A percentile compares a stretch with the other conserved stretches of the same genome.
Evolutionary conservation across 35 echinoderm and acorn worm species (phyloP).

Genomic region (Diadema setosum): DNA sequence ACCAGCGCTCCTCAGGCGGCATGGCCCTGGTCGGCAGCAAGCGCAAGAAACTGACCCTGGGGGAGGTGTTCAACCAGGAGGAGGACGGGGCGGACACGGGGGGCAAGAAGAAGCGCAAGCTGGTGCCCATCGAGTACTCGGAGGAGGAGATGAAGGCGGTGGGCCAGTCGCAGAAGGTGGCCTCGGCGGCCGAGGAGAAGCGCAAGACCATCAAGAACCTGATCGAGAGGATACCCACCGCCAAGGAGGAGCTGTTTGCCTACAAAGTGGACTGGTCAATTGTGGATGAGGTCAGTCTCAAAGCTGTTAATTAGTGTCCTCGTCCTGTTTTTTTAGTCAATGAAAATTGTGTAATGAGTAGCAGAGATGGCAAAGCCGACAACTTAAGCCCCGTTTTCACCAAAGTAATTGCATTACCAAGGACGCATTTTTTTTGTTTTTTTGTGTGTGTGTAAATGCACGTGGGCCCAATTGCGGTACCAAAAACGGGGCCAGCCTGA

Average conservation of each 20-base stretch:
- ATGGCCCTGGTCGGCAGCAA: constrained; percentile 21
- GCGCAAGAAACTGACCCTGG: constrained; percentile 74
- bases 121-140: constrained; percentile 96
- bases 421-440: too few species aligned
- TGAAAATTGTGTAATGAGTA: too few species aligned
- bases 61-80: constrained; percentile 91
- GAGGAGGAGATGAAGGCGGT: constrained; percentile 98
- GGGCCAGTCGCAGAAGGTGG: constrained; percentile 28
- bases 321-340: too few species aligned
- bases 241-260: constrained; percentile 86
- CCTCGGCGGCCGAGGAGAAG: constrained; percentile 84
- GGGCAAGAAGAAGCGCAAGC: constrained; percentile 73
- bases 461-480: too few species aligned
- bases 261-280: constrained; percentile 93
- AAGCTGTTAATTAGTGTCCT: too few species aligned
- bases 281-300: constrained; percentile 82
- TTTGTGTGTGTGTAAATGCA: too few species aligned
- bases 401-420: too few species aligned
- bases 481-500: too few species aligned
- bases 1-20: neutral
- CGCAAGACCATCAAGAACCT: constrained; percentile 94
- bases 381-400: too few species aligned
- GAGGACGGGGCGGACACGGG: constrained; percentile 48
- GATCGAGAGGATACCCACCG: constrained; percentile 82
- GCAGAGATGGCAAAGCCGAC: too few species aligned